Evolutionary conservation across 1,140 invertebrate genomes (phyloP), one percentile per base, ranked within the genome.

Genomic region (Leptinotarsa lineolata): DNA sequence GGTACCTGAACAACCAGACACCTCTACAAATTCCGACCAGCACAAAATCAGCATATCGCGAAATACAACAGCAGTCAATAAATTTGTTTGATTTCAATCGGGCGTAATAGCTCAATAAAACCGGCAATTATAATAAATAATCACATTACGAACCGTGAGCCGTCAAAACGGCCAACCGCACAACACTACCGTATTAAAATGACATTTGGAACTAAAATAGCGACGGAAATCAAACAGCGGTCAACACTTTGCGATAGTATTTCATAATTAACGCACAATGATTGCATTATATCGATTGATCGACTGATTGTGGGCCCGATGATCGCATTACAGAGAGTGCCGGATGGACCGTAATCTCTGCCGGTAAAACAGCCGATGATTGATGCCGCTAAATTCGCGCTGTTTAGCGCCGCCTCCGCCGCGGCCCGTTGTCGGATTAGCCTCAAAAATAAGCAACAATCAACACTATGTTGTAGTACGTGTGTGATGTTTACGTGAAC

Each of bases 201-300:
- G 76, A 75, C 76, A 74, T 79, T 79, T 78, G 60, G 71, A 76
- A 76, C 76, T 76, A 79, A 79, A 78, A 78, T 74, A 74, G 75
- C 73, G 78, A 65, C 77, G 78, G 77, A 80, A 80, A 80, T 80
- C 78, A 80, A 80, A 80, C 78, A 73, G 72, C 76, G 78, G 78
- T 80, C 78, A 77, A 79, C 78, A 79, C 76, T 77, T 77, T 77
- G 72, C 78, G 75, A 76, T 78, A 78, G 71, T 80, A 80, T 78
- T 79, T 79, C 77, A 80, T 80, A 80, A 80, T 80, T 80, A 78
- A 79, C 76, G 74, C 68, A 74, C 74, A 75, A 75, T 80, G 75
- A 79, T 79, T 79, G 76, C 73, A 73, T 77, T 78, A 75, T 75
- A 77, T 77, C 74, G 77, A 79, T 77, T 77, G 76, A 77, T 75